Base-by-base conservation (phyloP, 2,888 invertebrate genomes). In the Drosophila siamana region DNA sequence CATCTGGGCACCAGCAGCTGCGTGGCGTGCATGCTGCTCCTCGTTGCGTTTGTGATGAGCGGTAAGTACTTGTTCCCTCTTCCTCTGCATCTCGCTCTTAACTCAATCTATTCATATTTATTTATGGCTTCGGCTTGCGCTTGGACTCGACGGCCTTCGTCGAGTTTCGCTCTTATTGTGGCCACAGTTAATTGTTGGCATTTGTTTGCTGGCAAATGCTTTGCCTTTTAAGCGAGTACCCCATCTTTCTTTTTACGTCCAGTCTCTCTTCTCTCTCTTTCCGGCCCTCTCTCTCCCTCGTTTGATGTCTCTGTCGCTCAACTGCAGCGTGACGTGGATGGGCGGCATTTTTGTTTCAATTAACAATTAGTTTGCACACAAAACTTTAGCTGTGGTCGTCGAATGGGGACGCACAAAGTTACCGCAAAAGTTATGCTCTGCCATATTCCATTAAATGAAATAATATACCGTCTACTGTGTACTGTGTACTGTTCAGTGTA, bases 41-140 rank as follows among this genome's bases (percentile, higher is more conserved):
- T 90, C 66, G 75, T 86, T 47, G 78, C 89, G 78, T 78, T 88
- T 80, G 76, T 86, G 59, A 86, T 90, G 78, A 88, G 88, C 86
- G 90, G 90, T 90, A 89, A 90, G 90, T 89, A 64, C 60, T n/a
- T 40, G 30, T 33, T 55, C 13, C 30, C 19, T 19, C 19, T 3
- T 19, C 19, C 19, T 3, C 3, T 3, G 19, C 19, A 1, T 13
- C 19, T 57, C 68, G 54, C 22, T 24, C 15, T 26, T 6, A 26
- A 26, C 26, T 7, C 24, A 33, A 30, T 56, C 16, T 62, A 67
- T 63, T 33, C 19, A 44, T 48, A 44, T 43, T 43, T 43, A 52
- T 69, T 78, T 67, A 78, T 71, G 71, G 60, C 62, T 50, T 63
- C 51, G 26, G 16, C 47, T n/a, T 15, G 41, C 9, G 22, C 24